Percentiles rank a stretch among this genome's conserved stretches.
These are phyloP conservation scores for Lumbricus terrestris DNA, from an alignment of 2,888 invertebrate species.

Conservation along the genomic window DNA sequence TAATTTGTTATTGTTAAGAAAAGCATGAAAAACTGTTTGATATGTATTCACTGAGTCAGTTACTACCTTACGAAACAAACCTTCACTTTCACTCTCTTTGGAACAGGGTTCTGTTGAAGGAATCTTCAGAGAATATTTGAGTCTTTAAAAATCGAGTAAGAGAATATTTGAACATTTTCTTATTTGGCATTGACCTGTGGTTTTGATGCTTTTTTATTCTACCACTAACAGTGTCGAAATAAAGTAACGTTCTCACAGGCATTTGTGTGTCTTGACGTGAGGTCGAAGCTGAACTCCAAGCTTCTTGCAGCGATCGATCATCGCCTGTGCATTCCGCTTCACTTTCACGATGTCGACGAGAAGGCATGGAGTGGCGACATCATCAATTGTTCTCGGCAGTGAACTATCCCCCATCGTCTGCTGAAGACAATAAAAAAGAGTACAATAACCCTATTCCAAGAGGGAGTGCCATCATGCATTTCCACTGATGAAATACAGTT, in stretches of 20 bases:
- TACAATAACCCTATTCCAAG: background rate
- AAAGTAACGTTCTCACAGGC: slow-evolving; percentile 44
- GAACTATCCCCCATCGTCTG: background rate
- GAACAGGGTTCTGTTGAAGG: too few species aligned
- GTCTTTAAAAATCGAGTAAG: too few species aligned
- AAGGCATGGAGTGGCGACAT: slow-evolving; percentile 45
- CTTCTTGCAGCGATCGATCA: slow-evolving; percentile 48
- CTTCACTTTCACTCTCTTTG: too few species aligned
- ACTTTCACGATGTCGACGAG: slow-evolving; percentile 50
- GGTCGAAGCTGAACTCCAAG: slow-evolving; percentile 52
- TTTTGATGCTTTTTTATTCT: too few species aligned
- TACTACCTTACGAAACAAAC: too few species aligned
- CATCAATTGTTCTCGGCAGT: background rate
- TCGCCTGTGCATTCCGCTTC: slow-evolving; percentile 48
- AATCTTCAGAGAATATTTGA: too few species aligned
- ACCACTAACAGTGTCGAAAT: background rate
- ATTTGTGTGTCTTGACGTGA: slow-evolving; percentile 59
- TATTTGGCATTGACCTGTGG: too few species aligned
- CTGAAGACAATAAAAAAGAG: background rate
- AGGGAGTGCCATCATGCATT: background rate
- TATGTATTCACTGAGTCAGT: too few species aligned
- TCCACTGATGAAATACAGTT: background rate
- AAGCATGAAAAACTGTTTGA: too few species aligned
- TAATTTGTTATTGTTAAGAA: too few species aligned
- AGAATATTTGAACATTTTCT: too few species aligned